A percentile compares a stretch with the other conserved stretches of the same genome.
Evolutionary conservation across 2,113 vertebrate genomes (phyloP).

Genomic region (Mirounga angustirostris): DNA sequence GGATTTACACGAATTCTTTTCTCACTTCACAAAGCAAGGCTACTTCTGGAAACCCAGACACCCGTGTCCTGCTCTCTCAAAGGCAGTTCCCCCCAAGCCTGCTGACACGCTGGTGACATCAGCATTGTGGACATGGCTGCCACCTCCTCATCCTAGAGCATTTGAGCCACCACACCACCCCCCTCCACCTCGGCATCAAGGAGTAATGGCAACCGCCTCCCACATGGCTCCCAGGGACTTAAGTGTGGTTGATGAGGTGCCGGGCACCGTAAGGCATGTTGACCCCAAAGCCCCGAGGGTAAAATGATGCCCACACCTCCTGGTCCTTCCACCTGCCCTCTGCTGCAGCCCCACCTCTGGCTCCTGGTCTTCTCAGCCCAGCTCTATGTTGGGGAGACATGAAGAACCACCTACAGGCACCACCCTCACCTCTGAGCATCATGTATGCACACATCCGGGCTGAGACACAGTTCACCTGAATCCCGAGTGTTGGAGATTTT

Average conservation of each 20-base stretch:
- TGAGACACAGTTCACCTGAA: too few relatives aligned
- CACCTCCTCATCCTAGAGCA: background rate
- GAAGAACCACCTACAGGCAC: too few relatives aligned
- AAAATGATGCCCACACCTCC: too few relatives aligned
- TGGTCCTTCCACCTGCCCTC: too few relatives aligned
- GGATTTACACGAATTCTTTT: background rate
- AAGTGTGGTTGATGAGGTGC: background rate
- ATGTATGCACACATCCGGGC: background rate
- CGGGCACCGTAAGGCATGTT: background rate
- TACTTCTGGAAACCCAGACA: background rate
- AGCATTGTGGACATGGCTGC: background rate
- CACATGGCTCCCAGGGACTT: too few relatives aligned
- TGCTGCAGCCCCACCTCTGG: background rate
- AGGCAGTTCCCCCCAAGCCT: background rate
- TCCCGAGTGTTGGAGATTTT: background rate
- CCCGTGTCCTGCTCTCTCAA: background rate
- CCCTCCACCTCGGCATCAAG: fast-evolving
- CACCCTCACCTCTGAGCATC: background rate
- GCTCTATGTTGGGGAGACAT: background rate
- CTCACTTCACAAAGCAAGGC: background rate
- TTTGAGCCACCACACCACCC: background rate
- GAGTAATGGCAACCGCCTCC: background rate
- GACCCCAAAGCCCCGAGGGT: background rate
- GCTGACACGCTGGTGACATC: fast-evolving
- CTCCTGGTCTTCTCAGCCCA: background rate